These are phyloP conservation scores for Lepidochitona cinerea DNA, from an alignment of 2,888 invertebrate species.

Conservation along the genomic window DNA sequence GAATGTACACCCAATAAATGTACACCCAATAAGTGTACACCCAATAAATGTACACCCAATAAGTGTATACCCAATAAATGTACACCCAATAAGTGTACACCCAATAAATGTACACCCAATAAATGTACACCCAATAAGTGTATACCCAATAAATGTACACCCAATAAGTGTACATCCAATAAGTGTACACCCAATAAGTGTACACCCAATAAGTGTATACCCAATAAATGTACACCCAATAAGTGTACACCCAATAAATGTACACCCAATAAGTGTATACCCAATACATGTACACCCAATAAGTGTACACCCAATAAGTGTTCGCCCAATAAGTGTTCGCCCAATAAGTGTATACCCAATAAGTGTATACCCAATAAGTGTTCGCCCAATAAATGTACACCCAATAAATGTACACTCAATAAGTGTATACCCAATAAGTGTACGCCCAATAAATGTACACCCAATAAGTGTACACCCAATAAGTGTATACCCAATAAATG, in stretches of 20 bases:
- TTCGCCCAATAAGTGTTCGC: neutral
- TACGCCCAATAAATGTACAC: neutral
- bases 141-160: neutral
- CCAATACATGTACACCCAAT: neutral
- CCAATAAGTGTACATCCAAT: neutral
- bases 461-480: neutral
- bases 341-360: neutral
- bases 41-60: neutral
- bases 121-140: neutral
- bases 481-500: neutral
- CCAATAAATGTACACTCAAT: neutral
- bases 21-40: neutral
- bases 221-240: neutral
- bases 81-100: neutral
- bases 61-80: neutral
- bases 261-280: neutral
- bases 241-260: neutral
- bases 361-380: neutral
- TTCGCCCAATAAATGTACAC: neutral
- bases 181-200: neutral
- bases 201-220: neutral
- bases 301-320: neutral
- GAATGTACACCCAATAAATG: neutral
- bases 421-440: neutral
- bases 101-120: neutral